Evolutionary conservation across 2,888 invertebrate species (phyloP).

Genomic region (Papilio elwesi): DNA sequence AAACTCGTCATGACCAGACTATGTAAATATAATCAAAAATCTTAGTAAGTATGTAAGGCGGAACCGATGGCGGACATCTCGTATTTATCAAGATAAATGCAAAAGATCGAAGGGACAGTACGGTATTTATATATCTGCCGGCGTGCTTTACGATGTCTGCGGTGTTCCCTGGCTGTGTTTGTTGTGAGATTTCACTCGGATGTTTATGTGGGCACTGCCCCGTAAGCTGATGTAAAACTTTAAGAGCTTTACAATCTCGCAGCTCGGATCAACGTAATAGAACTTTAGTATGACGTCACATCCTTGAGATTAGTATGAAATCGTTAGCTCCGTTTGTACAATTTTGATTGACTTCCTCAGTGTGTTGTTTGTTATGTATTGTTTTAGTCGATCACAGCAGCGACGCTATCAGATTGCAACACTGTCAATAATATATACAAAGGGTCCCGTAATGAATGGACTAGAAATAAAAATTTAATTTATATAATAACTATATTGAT

Average conservation of each 20-base stretch:
- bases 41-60: slow-evolving; percentile 50
- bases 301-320: not conserved
- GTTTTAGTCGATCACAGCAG: too few species aligned
- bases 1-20: not conserved
- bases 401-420: too few species aligned
- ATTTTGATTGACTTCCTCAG: not conserved
- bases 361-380: not conserved
- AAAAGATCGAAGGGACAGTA: slow-evolving; percentile 59
- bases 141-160: slow-evolving; percentile 64
- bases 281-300: not conserved
- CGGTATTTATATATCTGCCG: slow-evolving; percentile 66
- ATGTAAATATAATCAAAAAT: not conserved
- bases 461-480: not conserved
- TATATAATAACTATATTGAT: not conserved
- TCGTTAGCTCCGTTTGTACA: not conserved
- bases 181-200: slow-evolving; percentile 59
- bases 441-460: not conserved
- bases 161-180: slow-evolving; percentile 71
- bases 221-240: slow-evolving; percentile 48
- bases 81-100: slow-evolving; percentile 65
- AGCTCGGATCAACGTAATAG: not conserved
- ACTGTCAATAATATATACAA: too few species aligned
- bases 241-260: slow-evolving; percentile 9
- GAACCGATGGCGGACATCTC: slow-evolving; percentile 55
- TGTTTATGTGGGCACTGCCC: slow-evolving; percentile 53